Conservation (phyloP, 64 coral and sea anemone species). For the Hydrozoanthus tunicans region DNA sequence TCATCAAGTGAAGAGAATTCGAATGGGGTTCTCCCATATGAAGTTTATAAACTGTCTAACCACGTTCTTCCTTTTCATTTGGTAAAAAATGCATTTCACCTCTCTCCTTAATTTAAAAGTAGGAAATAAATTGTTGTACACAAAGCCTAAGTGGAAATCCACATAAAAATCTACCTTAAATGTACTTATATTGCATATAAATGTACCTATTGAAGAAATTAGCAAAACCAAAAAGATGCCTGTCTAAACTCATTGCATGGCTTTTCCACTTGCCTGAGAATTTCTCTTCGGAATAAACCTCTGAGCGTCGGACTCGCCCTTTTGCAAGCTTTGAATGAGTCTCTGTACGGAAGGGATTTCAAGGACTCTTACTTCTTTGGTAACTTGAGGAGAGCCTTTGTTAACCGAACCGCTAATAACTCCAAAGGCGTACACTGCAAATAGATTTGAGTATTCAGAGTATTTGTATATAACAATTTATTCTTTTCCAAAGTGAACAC, state of each 20-base stretch:
- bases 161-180: too few species aligned
- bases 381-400: neutral
- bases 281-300: neutral
- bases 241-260: neutral
- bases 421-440: neutral
- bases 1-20: too few species aligned
- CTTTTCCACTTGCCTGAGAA: constrained; percentile 13
- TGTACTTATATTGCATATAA: neutral
- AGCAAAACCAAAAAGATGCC: neutral
- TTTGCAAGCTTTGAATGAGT: constrained; percentile 4
- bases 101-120: too few species aligned
- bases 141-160: too few species aligned
- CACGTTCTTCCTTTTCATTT: too few species aligned
- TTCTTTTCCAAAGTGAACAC: neutral
- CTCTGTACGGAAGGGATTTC: constrained; percentile 45
- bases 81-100: too few species aligned
- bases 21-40: too few species aligned
- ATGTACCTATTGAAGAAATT: neutral
- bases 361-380: neutral
- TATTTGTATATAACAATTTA: neutral
- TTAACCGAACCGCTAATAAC: neutral
- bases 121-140: too few species aligned
- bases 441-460: neutral
- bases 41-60: too few species aligned
- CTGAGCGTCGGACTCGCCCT: neutral